phyloP scores from a whole-genome alignment of 2,113 vertebrate genomes.

The Proteles cristata region DNA sequence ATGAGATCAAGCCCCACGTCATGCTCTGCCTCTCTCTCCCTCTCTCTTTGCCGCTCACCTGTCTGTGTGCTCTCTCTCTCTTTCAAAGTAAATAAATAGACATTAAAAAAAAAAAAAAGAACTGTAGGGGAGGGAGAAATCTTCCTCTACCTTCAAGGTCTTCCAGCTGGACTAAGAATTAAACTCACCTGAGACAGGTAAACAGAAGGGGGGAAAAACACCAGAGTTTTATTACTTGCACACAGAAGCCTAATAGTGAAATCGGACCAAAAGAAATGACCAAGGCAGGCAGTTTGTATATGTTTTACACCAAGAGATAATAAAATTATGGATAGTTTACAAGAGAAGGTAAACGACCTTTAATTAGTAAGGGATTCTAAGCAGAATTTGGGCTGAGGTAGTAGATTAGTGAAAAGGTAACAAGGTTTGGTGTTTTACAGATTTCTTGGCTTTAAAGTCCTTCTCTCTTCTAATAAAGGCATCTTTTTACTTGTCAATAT shows the following conservation, averaged over 20 bases:
- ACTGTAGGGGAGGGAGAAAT: background rate
- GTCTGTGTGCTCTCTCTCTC: no score
- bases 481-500: background rate
- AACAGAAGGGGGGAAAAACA: background rate
- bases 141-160: background rate
- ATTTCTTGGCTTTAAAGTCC: background rate
- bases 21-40: no score
- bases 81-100: no score
- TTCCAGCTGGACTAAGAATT: background rate
- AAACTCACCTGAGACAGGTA: background rate
- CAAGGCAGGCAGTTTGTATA: background rate
- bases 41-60: no score
- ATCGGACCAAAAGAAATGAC: background rate
- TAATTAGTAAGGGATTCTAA: background rate
- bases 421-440: background rate
- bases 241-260: background rate
- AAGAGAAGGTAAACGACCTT: background rate
- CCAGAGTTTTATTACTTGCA: background rate
- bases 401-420: background rate
- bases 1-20: no score
- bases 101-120: no score
- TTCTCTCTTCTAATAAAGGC: background rate
- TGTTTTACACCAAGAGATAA: background rate
- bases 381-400: background rate
- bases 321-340: background rate